Percentiles rank a stretch among this genome's conserved stretches.
These are phyloP conservation scores for Epicauta chinensis DNA, from an alignment of 1,140 invertebrate species.

Conservation along the genomic window DNA sequence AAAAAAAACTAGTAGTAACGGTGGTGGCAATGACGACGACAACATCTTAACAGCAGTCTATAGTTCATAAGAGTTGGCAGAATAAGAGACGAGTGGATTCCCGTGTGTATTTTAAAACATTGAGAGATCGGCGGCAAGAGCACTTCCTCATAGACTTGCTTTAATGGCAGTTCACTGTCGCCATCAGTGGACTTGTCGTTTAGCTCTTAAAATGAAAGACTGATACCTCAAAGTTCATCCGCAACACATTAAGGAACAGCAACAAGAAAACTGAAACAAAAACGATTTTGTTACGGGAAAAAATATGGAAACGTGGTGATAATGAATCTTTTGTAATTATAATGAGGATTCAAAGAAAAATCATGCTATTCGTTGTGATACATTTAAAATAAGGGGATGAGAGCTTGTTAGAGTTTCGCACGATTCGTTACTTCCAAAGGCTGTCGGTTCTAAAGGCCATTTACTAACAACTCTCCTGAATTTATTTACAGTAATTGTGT, in stretches of 20 bases:
- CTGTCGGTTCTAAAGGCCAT: slow-evolving; percentile 24
- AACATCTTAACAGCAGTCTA: slow-evolving; percentile 2
- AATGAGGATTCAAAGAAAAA: too few relatives aligned
- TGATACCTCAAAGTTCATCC: too few relatives aligned
- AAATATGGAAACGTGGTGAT: too few relatives aligned
- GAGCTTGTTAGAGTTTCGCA: slow-evolving; percentile 18
- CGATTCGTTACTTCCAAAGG: slow-evolving; percentile 20
- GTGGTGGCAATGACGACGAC: slow-evolving; percentile 1
- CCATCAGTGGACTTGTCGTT: too few relatives aligned
- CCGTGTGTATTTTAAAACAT: slow-evolving; percentile 28
- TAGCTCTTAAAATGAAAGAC: too few relatives aligned
- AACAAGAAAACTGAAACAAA: too few relatives aligned
- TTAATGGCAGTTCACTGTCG: slow-evolving; percentile 29
- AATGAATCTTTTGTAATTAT: too few relatives aligned
- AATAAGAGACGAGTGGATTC: slow-evolving; percentile 8
- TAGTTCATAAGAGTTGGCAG: slow-evolving; percentile 7
- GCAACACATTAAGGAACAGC: too few relatives aligned
- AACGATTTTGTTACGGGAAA: too few relatives aligned
- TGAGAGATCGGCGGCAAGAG: slow-evolving; percentile 23
- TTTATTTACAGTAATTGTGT: slow-evolving; percentile 27
- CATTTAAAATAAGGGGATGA: slow-evolving; percentile 16
- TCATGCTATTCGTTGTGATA: slow-evolving; percentile 1
- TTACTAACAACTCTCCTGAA: slow-evolving; percentile 25
- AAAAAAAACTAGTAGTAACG: too few relatives aligned
- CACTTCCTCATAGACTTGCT: slow-evolving; percentile 29